A percentile compares a stretch with the other conserved stretches of the same genome.
phyloP scores from a whole-genome alignment of 2,888 invertebrate genomes.

The Latrodectus hesperus region DNA sequence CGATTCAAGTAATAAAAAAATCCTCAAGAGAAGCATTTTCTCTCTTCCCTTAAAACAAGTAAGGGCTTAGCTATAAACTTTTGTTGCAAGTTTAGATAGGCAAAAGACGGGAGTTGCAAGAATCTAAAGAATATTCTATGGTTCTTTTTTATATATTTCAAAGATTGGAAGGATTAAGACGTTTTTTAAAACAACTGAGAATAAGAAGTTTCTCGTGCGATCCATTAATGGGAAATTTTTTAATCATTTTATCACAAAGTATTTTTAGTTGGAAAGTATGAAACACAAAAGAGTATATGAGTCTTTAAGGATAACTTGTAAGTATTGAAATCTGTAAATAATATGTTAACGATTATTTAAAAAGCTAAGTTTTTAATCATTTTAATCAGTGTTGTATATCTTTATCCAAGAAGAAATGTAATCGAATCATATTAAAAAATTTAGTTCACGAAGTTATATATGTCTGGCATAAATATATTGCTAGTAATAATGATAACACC shows the following conservation, averaged over 20 bases:
- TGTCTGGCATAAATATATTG: too few relatives aligned
- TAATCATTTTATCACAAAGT: constrained; percentile 6
- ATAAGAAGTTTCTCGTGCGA: constrained; percentile 18
- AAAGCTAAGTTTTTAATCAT: too few relatives aligned
- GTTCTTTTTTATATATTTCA: constrained; percentile 16
- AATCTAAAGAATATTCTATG: constrained; percentile 25
- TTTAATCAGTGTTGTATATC: too few relatives aligned
- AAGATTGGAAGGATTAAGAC: constrained; percentile 39
- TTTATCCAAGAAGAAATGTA: too few relatives aligned
- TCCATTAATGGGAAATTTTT: constrained; percentile 28
- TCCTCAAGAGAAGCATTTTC: constrained; percentile 8
- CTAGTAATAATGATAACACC: too few relatives aligned
- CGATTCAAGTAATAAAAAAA: constrained; percentile 25
- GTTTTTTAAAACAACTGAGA: constrained; percentile 47
- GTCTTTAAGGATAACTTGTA: not conserved
- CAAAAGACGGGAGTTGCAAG: constrained; percentile 1
- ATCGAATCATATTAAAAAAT: too few relatives aligned
- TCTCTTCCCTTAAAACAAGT: constrained; percentile 9
- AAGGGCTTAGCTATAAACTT: constrained; percentile 47
- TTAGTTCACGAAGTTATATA: too few relatives aligned
- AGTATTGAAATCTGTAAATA: not conserved
- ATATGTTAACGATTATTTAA: not conserved
- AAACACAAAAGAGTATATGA: not conserved
- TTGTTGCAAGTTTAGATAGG: not conserved
- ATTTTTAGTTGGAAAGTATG: not conserved